Base-by-base conservation (phyloP, 2,797 vertebrate genomes). In the Platyrinchus mystaceus region DNA sequence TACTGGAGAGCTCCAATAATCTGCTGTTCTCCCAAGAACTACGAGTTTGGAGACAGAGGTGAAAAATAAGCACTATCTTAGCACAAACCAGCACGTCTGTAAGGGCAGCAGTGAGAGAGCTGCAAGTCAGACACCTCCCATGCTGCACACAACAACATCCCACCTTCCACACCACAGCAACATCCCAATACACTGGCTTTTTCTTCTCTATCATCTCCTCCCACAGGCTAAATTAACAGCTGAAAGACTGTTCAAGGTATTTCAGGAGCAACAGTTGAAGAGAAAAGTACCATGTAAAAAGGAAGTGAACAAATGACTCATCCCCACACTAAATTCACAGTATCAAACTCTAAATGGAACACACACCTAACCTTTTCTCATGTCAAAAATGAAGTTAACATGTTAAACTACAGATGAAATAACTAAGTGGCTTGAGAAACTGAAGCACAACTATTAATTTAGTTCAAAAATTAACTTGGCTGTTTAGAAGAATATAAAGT, bases 351-450 rank as follows among this genome's bases (percentile, higher is more conserved):
- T 84, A 95, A 96, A 84, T 19, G 91, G 78, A 94, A 97, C 91
- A 97, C 93, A 97, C 87, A 95, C 81, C 93, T 97, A 84, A 90
- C 89, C 95, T 94, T 43, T 96, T 96, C 80, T 96, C 88, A 93
- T 4, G 4, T 91, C 62, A 97, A 97, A 97, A 97, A 95, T 89
- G 67, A 92, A 93, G 27, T 90, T 60, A 94, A 94, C 87, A 92
- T 39, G 81, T 94, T 83, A 96, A 95, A 92, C 95, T 97, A 93
- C 67, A 97, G 81, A 96, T 93, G 86, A 95, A 95, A 95, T 95
- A 97, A 97, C 78, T 90, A 95, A 93, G 95, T 81, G 92, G 91
- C 92, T 98, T 90, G 84, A 94, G 92, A 87, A 89, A 97, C 94
- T 95, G 83, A 97, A 97, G 96, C 82, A 97, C 81, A 95, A 91